Percentiles rank a stretch among this genome's conserved stretches.
Conservation (phyloP, 2,113 vertebrate species). For the Anguilla rostrata region DNA sequence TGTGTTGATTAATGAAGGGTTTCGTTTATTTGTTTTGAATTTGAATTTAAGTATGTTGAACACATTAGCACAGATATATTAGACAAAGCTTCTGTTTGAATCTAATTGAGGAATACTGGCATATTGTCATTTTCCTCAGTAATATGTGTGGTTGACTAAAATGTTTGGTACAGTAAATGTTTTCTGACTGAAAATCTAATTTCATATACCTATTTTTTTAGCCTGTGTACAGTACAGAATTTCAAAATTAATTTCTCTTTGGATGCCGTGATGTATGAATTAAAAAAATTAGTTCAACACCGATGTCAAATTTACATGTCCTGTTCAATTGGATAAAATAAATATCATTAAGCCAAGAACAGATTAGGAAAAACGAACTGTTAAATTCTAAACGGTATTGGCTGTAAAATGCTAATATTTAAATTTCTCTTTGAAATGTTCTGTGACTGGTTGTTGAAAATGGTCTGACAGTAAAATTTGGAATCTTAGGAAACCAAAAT, state of each 20-base stretch:
- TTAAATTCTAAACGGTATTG: too few species aligned
- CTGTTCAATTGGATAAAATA: too few species aligned
- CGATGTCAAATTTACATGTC: too few species aligned
- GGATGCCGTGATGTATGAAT: too few species aligned
- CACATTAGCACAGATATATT: neutral
- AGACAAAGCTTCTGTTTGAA: neutral
- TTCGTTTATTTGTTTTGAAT: neutral
- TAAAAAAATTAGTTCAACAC: too few species aligned
- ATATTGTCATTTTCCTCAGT: neutral
- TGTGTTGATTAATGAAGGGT: neutral
- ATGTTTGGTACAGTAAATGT: neutral
- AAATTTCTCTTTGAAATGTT: neutral
- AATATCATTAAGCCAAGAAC: too few species aligned
- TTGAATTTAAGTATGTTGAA: neutral
- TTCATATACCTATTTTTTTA: too few species aligned
- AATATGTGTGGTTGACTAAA: neutral
- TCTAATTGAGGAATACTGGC: neutral
- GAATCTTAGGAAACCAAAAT: neutral
- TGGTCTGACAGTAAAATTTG: neutral
- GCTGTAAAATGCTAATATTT: neutral
- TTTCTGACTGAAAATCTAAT: too few species aligned
- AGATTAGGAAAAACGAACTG: too few species aligned
- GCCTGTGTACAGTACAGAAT: too few species aligned
- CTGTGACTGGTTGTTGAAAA: neutral
- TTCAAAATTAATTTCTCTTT: too few species aligned